Evolutionary conservation across 2,888 invertebrate genomes (phyloP).

Genomic region (Pristionchus maxplancki): DNA sequence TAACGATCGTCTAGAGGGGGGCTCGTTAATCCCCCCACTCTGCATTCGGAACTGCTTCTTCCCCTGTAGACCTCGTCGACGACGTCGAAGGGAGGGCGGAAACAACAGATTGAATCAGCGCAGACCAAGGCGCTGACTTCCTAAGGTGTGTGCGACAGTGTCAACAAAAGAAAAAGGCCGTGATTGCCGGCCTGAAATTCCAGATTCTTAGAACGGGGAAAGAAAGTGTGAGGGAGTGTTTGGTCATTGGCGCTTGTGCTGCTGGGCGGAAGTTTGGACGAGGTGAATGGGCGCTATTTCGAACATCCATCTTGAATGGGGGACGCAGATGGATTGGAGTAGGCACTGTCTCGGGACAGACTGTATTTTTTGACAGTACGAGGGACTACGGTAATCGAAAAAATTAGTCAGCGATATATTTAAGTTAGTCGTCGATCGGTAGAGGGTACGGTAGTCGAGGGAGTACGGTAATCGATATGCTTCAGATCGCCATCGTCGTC

Average conservation of each 20-base stretch:
- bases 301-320: not conserved
- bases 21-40: not conserved
- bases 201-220: not conserved
- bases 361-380: too few relatives aligned
- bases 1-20: not conserved
- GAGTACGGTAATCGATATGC: not conserved
- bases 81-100: not conserved
- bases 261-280: not conserved
- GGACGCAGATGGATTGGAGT: not conserved
- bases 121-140: not conserved
- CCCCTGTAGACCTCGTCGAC: not conserved
- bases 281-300: not conserved
- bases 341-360: not conserved
- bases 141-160: not conserved
- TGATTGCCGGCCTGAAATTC: not conserved
- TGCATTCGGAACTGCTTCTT: not conserved
- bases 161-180: not conserved
- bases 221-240: not conserved
- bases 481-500: conserved; percentile 53
- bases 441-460: too few relatives aligned
- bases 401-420: too few relatives aligned
- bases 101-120: not conserved
- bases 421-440: too few relatives aligned
- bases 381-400: not conserved
- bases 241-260: not conserved